These are phyloP conservation scores for Physocephala rufipes DNA, from an alignment of 2,888 invertebrate genomes.

Conservation along the genomic window DNA sequence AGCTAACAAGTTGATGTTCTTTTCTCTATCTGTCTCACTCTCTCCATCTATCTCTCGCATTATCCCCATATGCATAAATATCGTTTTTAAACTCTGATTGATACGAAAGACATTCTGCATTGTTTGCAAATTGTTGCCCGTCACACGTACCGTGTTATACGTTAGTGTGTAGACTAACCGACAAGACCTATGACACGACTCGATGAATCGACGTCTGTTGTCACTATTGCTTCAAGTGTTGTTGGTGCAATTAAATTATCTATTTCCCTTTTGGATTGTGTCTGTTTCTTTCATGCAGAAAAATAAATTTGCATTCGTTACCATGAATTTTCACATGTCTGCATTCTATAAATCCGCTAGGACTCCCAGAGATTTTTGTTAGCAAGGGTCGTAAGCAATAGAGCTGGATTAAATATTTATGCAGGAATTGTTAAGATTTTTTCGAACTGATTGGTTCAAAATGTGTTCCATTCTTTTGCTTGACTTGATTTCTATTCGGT, in stretches of 20 bases:
- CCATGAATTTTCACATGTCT: slow-evolving; percentile 5
- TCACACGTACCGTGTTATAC: not conserved
- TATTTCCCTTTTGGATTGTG: not conserved
- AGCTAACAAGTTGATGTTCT: not conserved
- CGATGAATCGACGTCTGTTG: not conserved
- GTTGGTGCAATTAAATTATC: not conserved
- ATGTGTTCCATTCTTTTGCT: no score
- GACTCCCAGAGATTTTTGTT: not conserved
- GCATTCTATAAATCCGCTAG: no score
- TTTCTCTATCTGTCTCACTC: not conserved
- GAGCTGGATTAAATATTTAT: slow-evolving; percentile 18
- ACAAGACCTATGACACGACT: no score
- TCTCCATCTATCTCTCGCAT: not conserved
- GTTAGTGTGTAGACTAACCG: no score
- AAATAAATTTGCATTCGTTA: slow-evolving; percentile 28
- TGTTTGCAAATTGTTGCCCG: not conserved
- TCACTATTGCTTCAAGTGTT: not conserved
- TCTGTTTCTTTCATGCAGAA: slow-evolving; percentile 16
- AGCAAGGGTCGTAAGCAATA: not conserved
- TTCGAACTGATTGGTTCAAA: not conserved
- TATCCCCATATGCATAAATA: slow-evolving; percentile 55
- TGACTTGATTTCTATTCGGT: no score
- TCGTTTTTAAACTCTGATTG: slow-evolving; percentile 60
- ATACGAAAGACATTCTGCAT: slow-evolving; percentile 45
- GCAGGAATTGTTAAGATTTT: not conserved